Evolutionary conservation across 2,113 vertebrate genomes (phyloP), one percentile per base, ranked within the genome.

Genomic region (Pomatorhinus ruficollis): DNA sequence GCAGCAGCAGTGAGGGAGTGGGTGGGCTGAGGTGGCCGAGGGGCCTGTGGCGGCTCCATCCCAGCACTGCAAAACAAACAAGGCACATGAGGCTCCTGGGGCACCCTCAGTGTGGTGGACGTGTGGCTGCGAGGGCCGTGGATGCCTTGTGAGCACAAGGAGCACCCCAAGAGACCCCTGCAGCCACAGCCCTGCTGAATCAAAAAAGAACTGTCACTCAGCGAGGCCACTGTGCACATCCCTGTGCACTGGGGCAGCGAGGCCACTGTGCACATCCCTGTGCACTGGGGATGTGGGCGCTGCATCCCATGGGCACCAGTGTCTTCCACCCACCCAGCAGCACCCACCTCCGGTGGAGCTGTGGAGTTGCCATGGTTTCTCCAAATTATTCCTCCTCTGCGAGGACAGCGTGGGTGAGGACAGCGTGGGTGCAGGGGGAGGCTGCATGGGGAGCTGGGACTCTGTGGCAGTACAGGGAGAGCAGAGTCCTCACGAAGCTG

Each of bases 351-450:
- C 61, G 3, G 11, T 54, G 76, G 61, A 91, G 11, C 89, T 5
- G 11, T 37, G 30, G 23, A 35, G 97, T 97, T 97, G 91, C 97
- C 89, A 97, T 97, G 96, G 97, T 96, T 97, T 96, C 93, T 49
- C 85, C 27, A 3, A 70, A 71, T 93, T 77, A 82, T 92, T 95
- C 93, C 79, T 93, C 88, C 74, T 91, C 75, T 68, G 14, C 7
- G 17, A 89, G 83, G 80, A 66, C n/a, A 19, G 69, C 8, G 71
- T 87, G 83, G 89, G 83, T 87, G 87, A 54, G 75, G 74, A 52
- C n/a, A 19, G 5, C 10, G 76, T 79, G 75, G 75, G 83, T 83
- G 87, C 7, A 3, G 42, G 79, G 37, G 33, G 77, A 33, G 4
- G 60, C n/a, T 66, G 66, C 0, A 1, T 65, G 79, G 65, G 45